phyloP scores from a whole-genome alignment of 2,888 invertebrate species.

The Cheiracanthium punctorium region DNA sequence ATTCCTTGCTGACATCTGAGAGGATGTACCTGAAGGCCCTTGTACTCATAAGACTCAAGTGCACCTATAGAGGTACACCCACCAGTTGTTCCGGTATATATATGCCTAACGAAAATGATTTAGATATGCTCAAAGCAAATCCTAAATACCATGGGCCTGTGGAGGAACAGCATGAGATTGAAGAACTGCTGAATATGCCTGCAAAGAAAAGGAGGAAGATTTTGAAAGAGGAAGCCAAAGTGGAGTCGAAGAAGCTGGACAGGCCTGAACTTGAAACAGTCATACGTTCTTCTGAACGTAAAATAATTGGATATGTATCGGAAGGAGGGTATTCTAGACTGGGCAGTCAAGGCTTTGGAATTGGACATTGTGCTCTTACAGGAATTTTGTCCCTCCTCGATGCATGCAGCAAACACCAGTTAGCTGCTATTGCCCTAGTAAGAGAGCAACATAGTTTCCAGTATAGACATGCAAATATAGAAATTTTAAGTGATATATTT shows the following conservation, averaged over 20 bases:
- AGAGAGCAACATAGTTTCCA: slow-evolving; percentile 55
- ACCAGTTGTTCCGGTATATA: slow-evolving; percentile 35
- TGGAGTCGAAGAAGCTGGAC: background rate
- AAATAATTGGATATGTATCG: slow-evolving; percentile 60
- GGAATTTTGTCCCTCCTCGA: slow-evolving; percentile 35
- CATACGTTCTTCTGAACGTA: slow-evolving; percentile 22
- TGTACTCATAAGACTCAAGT: slow-evolving; percentile 26
- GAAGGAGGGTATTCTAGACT: slow-evolving; percentile 53
- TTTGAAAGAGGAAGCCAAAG: background rate
- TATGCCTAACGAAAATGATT: slow-evolving; percentile 37
- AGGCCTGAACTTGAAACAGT: slow-evolving; percentile 36
- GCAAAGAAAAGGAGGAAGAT: background rate
- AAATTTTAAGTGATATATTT: slow-evolving; percentile 25
- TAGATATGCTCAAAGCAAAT: slow-evolving; percentile 17
- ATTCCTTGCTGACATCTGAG: background rate
- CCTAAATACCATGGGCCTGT: slow-evolving; percentile 33
- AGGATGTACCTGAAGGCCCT: slow-evolving; percentile 19
- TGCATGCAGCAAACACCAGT: slow-evolving; percentile 14
- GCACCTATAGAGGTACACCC: slow-evolving; percentile 35
- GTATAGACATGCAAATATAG: slow-evolving; percentile 38
- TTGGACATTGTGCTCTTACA: slow-evolving; percentile 54
- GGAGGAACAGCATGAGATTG: slow-evolving; percentile 22
- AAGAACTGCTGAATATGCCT: background rate
- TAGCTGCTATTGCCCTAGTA: slow-evolving; percentile 31
- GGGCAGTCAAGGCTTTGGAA: slow-evolving; percentile 28